Conservation (phyloP, 2,888 invertebrate species). For the Ichneumoninae sp. region DNA sequence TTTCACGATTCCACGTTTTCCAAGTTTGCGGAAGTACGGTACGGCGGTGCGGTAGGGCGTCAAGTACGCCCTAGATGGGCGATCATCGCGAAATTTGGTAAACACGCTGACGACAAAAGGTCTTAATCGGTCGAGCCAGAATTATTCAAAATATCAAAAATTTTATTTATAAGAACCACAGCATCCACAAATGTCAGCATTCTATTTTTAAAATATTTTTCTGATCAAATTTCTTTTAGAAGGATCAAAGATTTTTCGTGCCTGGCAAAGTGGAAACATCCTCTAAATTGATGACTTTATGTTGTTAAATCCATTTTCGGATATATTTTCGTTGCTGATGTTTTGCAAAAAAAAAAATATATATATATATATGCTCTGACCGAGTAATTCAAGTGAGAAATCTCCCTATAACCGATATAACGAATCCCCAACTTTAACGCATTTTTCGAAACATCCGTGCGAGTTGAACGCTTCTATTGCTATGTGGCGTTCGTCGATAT, state of each 20-base stretch:
- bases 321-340: neutral
- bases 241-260: neutral
- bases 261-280: neutral
- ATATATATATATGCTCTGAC: neutral
- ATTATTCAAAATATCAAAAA: neutral
- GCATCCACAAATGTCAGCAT: neutral
- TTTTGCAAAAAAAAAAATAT: too few species aligned
- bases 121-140: neutral
- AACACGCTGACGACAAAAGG: neutral
- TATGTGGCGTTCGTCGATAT: conserved; percentile 22
- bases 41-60: neutral
- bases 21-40: neutral
- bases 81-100: neutral
- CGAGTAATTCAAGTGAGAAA: neutral
- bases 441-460: neutral
- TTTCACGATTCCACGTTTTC: neutral
- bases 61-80: neutral
- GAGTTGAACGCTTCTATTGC: neutral
- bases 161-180: neutral
- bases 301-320: neutral
- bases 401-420: neutral
- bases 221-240: neutral
- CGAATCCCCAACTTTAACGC: neutral
- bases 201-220: neutral
- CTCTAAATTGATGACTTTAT: neutral